Conservation (phyloP, 2,113 vertebrate species). For the Oreochromis spilurus region DNA sequence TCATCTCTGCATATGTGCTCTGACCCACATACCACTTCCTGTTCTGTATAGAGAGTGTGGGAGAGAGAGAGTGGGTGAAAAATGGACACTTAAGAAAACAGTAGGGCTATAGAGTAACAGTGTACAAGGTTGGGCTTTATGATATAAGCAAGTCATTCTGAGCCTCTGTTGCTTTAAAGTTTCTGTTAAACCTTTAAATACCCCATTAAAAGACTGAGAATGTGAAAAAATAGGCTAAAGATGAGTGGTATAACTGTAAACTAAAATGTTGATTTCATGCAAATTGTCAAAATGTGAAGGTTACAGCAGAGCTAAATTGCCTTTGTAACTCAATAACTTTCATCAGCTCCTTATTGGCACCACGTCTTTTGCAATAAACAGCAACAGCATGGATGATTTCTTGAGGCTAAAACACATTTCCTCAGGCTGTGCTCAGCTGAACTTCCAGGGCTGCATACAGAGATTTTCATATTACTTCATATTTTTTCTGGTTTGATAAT, state of each 20-base stretch:
- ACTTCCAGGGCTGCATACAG: not conserved
- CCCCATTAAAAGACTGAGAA: not conserved
- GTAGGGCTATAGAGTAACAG: not conserved
- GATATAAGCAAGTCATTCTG: not conserved
- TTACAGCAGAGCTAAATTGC: not conserved
- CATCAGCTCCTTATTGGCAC: not conserved
- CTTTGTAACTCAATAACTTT: not conserved
- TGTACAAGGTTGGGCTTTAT: not conserved
- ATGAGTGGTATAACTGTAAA: not conserved
- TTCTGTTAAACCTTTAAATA: not conserved
- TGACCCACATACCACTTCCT: constrained; percentile 70
- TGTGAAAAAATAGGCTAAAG: not conserved
- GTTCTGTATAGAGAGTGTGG: constrained; percentile 54
- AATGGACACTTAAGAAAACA: not conserved
- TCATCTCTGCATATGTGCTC: constrained; percentile 26
- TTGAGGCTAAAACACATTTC: not conserved
- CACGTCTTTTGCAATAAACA: not conserved
- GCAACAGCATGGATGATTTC: not conserved
- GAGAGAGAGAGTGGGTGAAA: not conserved
- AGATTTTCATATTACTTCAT: not conserved
- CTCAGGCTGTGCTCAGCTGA: not conserved
- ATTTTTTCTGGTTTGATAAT: not conserved
- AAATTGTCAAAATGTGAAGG: not conserved
- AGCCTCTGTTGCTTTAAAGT: not conserved
- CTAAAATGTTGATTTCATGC: not conserved